These are phyloP conservation scores for Dipodomys stephensi DNA, from an alignment of 2,113 vertebrate species.

Conservation along the genomic window DNA sequence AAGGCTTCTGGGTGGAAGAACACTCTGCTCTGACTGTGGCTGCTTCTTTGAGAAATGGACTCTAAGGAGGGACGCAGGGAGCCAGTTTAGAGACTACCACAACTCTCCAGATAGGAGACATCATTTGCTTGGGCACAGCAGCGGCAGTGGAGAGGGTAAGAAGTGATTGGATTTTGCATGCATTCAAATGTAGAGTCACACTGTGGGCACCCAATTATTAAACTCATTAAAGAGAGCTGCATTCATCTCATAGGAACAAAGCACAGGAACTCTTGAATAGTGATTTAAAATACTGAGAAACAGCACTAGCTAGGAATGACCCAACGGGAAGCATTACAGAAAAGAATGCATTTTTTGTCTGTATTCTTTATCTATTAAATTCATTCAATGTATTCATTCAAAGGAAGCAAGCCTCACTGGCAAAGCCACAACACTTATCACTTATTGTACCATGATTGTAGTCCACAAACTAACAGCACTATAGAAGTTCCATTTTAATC, in stretches of 20 bases:
- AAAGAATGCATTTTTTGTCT: slow-evolving; percentile 25
- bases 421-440: not conserved
- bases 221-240: not conserved
- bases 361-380: slow-evolving; percentile 21
- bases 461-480: not conserved
- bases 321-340: not conserved
- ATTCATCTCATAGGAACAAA: not conserved
- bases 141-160: not conserved
- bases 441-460: not conserved
- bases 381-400: slow-evolving; percentile 26
- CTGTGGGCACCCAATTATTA: not conserved
- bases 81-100: not conserved
- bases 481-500: slow-evolving; percentile 15
- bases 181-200: not conserved
- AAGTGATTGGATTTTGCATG: not conserved
- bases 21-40: not conserved
- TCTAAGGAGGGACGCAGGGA: not conserved
- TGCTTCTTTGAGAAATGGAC: not conserved
- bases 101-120: not conserved
- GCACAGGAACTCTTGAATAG: not conserved
- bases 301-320: not conserved
- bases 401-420: not conserved
- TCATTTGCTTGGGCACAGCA: rapidly evolving
- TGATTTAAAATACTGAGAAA: slow-evolving; percentile 30
- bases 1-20: not conserved